These are phyloP conservation scores for Ennomos quercinarius DNA, from an alignment of 2,888 invertebrate species.

Conservation along the genomic window DNA sequence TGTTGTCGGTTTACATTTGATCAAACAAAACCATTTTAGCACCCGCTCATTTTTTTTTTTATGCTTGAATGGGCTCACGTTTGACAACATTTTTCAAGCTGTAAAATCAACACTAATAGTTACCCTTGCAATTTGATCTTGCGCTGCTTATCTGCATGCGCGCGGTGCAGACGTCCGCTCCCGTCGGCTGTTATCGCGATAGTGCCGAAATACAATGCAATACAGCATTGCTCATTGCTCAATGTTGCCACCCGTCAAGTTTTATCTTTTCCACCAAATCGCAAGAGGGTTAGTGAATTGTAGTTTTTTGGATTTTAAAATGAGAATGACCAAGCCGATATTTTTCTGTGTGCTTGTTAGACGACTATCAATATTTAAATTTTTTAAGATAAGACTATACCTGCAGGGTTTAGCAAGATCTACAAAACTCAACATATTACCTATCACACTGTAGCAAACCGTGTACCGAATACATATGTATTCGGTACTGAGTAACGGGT, in stretches of 20 bases:
- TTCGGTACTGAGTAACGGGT: no score
- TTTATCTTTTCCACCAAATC: slow-evolving; percentile 74
- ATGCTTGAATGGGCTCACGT: no score
- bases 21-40: slow-evolving; percentile 48
- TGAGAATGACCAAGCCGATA: no score
- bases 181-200: slow-evolving; percentile 73
- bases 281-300: slow-evolving; percentile 58
- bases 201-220: slow-evolving; percentile 65
- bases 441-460: no score
- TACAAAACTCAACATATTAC: no score
- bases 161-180: slow-evolving; percentile 70
- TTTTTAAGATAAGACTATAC: no score
- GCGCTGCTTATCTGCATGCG: slow-evolving; percentile 75
- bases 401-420: no score
- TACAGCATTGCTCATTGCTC: slow-evolving; percentile 63
- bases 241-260: slow-evolving; percentile 52
- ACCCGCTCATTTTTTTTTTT: slow-evolving; percentile 55
- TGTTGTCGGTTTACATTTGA: slow-evolving; percentile 21
- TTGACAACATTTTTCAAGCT: no score
- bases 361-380: no score
- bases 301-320: slow-evolving; percentile 51
- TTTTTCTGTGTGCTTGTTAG: no score
- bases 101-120: slow-evolving; percentile 74
- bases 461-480: no score
- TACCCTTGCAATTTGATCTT: slow-evolving; percentile 60